A percentile compares a stretch with the other conserved stretches of the same genome.
These are phyloP conservation scores for Strix aluco DNA, from an alignment of 2,113 vertebrate genomes.

Conservation along the genomic window DNA sequence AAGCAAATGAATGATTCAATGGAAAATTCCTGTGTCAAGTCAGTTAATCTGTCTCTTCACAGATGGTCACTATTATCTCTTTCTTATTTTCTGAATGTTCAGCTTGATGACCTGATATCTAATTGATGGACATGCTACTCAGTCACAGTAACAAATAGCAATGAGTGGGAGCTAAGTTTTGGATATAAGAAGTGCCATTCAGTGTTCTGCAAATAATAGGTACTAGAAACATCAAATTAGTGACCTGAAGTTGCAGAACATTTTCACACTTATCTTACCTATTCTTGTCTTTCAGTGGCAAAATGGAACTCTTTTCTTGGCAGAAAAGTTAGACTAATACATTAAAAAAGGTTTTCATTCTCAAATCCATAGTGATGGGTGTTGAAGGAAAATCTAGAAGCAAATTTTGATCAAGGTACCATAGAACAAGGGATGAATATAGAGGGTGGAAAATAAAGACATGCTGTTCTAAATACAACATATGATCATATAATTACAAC, in stretches of 20 bases:
- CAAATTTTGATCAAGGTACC: neutral
- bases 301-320: neutral
- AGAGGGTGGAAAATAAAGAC: neutral
- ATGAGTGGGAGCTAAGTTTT: neutral
- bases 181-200: neutral
- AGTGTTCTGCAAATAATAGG: neutral
- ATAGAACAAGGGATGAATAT: neutral
- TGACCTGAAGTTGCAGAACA: neutral
- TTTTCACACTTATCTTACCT: neutral
- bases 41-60: neutral
- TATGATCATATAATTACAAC: neutral
- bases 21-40: conserved; percentile 31
- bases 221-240: neutral
- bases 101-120: neutral
- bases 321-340: neutral
- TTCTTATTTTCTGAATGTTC: conserved; percentile 5
- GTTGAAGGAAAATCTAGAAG: neutral
- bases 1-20: neutral
- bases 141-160: neutral
- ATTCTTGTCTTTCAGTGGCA: neutral
- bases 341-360: neutral
- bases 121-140: neutral
- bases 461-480: neutral
- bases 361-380: neutral
- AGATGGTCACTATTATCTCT: neutral